A percentile compares a stretch with the other conserved stretches of the same genome.
phyloP scores from a whole-genome alignment of 1,140 invertebrate genomes.

The Psilanteris sp. region DNA sequence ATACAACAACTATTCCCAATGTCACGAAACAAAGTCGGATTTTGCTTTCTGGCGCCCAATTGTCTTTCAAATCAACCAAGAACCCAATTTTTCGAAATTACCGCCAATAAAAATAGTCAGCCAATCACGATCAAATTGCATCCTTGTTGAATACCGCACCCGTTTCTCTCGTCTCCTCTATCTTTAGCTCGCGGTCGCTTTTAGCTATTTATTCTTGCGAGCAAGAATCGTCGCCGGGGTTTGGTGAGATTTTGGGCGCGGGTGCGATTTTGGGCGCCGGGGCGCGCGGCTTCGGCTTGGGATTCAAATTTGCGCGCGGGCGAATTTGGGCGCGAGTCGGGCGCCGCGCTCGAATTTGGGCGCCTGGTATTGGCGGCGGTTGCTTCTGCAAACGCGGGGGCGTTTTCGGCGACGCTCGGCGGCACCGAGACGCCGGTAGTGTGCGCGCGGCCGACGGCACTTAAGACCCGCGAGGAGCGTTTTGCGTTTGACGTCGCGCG shows the following conservation, averaged over 20 bases:
- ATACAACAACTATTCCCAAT: too few species aligned
- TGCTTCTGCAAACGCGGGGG: too few species aligned
- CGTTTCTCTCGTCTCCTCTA: constrained; percentile 13
- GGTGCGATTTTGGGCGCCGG: background rate
- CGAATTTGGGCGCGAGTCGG: background rate
- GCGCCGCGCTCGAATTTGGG: background rate
- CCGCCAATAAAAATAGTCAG: constrained; percentile 6
- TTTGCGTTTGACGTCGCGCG: constrained; percentile 44
- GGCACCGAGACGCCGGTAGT: constrained; percentile 8
- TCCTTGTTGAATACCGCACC: constrained; percentile 33
- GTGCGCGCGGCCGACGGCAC: constrained; percentile 19
- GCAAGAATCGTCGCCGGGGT: too few species aligned
- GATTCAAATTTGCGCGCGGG: background rate
- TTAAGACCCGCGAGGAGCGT: background rate
- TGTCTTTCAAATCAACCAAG: too few species aligned
- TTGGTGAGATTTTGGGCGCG: too few species aligned
- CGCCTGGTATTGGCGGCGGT: too few species aligned
- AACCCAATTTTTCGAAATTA: too few species aligned
- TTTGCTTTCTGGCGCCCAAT: too few species aligned
- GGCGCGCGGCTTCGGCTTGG: background rate
- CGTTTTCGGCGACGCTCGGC: background rate
- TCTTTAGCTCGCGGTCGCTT: constrained; percentile 15
- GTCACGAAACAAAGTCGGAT: too few species aligned
- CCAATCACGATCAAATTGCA: constrained; percentile 7
- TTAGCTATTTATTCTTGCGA: too few species aligned